These are phyloP conservation scores for Cerastis leucographa DNA, from an alignment of 2,888 invertebrate genomes.

Conservation along the genomic window DNA sequence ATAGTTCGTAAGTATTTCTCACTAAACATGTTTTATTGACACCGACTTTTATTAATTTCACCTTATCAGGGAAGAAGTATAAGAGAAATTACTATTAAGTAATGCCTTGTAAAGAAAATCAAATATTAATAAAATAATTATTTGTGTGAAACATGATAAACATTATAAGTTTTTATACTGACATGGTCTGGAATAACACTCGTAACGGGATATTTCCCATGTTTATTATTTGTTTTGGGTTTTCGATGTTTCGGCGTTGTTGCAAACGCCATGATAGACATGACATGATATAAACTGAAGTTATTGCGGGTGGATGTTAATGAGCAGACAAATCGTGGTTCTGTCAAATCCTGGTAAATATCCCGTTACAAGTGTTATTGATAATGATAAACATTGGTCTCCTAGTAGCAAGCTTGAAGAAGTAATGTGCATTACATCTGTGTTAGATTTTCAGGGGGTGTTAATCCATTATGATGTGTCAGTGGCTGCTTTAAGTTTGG, in stretches of 20 bases:
- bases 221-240: no score
- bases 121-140: not conserved
- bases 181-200: no score
- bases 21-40: not conserved
- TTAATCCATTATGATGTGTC: not conserved
- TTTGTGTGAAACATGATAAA: not conserved
- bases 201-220: no score
- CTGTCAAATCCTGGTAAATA: no score
- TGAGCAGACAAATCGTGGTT: no score
- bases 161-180: no score
- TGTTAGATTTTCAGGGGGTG: not conserved
- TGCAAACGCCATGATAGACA: no score
- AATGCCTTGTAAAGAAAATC: not conserved
- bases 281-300: no score
- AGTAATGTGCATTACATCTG: not conserved
- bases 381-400: not conserved
- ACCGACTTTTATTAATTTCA: not conserved
- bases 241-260: no score
- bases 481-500: not conserved
- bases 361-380: no score
- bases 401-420: not conserved
- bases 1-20: conserved; percentile 94
- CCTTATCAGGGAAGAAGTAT: not conserved
- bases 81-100: not conserved
- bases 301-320: no score